Conservation (phyloP, 1,140 invertebrate species). For the Zeugodacus cucurbitae region DNA sequence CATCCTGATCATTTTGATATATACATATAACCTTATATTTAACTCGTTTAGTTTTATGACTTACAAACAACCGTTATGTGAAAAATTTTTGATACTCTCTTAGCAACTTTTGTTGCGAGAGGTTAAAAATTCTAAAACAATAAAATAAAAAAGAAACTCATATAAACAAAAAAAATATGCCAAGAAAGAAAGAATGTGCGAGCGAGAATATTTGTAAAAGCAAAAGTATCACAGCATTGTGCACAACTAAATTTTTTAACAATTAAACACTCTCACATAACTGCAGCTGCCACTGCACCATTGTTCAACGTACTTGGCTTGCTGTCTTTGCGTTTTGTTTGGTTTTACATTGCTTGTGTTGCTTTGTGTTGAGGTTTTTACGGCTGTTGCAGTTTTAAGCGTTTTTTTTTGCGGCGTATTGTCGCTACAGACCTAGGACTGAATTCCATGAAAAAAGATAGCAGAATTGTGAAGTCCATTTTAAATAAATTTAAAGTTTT, state of each 20-base stretch:
- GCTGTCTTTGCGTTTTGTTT: background rate
- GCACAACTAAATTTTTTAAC: background rate
- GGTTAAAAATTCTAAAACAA: background rate
- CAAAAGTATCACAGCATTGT: background rate
- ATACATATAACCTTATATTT: too few species aligned
- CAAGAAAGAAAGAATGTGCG: background rate
- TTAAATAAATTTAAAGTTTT: too few species aligned
- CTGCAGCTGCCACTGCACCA: background rate
- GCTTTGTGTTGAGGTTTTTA: background rate
- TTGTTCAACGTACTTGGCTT: conserved; percentile 2
- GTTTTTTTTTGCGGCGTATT: background rate
- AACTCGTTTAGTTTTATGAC: too few species aligned
- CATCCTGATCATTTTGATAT: too few species aligned
- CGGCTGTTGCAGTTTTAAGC: background rate
- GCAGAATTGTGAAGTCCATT: too few species aligned
- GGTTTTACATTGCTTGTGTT: background rate
- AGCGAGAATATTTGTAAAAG: background rate
- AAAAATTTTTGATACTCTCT: too few species aligned
- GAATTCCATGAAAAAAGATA: too few species aligned
- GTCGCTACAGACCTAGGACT: background rate
- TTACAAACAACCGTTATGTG: conserved; percentile 68
- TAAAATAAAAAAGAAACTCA: background rate
- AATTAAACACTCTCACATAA: background rate
- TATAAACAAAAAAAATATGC: background rate
- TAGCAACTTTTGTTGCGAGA: too few species aligned